phyloP scores from a whole-genome alignment of 2,888 invertebrate species.

The Eustalomyia histrio region DNA sequence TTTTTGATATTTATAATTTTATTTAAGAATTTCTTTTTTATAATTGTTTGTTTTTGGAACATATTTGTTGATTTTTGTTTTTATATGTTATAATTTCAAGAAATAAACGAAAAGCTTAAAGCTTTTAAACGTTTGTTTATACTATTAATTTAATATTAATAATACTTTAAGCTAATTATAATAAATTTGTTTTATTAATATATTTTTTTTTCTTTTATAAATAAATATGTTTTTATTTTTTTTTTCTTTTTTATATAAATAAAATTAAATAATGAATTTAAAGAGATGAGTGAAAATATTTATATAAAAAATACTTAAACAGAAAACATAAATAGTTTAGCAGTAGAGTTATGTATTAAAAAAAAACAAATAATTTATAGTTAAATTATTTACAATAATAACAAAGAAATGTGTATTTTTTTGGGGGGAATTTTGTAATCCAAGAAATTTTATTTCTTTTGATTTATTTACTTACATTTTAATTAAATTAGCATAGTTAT shows the following conservation, averaged over 20 bases:
- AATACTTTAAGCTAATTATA: slow-evolving; percentile 64
- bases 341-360: background rate
- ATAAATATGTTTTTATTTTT: slow-evolving; percentile 6
- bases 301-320: slow-evolving; percentile 1
- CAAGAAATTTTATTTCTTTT: slow-evolving; percentile 60
- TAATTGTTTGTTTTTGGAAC: slow-evolving; percentile 40
- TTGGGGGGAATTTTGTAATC: slow-evolving; percentile 26
- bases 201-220: background rate
- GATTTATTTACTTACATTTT: slow-evolving; percentile 18
- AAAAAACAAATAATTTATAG: background rate
- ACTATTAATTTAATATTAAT: slow-evolving; percentile 59
- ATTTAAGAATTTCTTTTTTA: slow-evolving; percentile 51
- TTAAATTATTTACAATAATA: slow-evolving; percentile 9
- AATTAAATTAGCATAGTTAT: background rate
- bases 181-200: slow-evolving; percentile 42
- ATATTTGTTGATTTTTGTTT: slow-evolving; percentile 31
- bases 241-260: slow-evolving; percentile 15
- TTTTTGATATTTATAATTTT: slow-evolving; percentile 56
- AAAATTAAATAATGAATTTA: slow-evolving; percentile 1
- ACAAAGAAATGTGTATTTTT: background rate
- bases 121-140: slow-evolving; percentile 49
- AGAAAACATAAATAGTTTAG: background rate
- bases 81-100: slow-evolving; percentile 39
- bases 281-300: slow-evolving; percentile 3
- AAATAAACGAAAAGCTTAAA: slow-evolving; percentile 59